Conservation (phyloP, 1,140 invertebrate genomes). For the Anoplophora glabripennis region DNA sequence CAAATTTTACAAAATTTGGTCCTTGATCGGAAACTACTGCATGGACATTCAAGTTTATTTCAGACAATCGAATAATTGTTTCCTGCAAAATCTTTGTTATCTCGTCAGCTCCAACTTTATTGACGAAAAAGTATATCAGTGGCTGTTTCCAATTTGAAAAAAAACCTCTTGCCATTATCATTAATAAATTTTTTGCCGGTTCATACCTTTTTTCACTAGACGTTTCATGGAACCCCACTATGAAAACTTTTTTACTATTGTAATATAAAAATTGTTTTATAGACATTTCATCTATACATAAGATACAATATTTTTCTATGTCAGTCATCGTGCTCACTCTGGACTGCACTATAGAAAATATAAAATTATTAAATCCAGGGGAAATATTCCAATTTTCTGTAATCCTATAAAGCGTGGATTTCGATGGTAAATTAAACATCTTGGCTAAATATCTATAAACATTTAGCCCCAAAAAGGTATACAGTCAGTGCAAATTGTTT, state of each 20-base stretch:
- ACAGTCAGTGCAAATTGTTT: too few species aligned
- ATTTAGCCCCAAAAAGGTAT: too few species aligned
- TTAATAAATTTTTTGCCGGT: slow-evolving; percentile 21
- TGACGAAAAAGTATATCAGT: slow-evolving; percentile 26
- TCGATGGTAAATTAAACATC: too few species aligned
- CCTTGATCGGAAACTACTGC: slow-evolving; percentile 26
- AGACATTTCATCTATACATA: slow-evolving; percentile 30
- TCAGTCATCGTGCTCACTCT: slow-evolving; percentile 6
- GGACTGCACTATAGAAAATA: slow-evolving; percentile 4
- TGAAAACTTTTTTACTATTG: slow-evolving; percentile 23
- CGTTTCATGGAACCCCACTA: slow-evolving; percentile 33
- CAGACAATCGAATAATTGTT: slow-evolving; percentile 25
- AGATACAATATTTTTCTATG: slow-evolving; percentile 18
- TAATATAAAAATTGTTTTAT: slow-evolving; percentile 21
- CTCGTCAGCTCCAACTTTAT: slow-evolving; percentile 17
- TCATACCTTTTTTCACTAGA: slow-evolving; percentile 22
- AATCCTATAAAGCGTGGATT: background rate
- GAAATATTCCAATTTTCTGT: background rate
- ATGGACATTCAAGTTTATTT: slow-evolving; percentile 30
- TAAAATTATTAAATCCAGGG: background rate
- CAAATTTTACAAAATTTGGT: slow-evolving; percentile 30
- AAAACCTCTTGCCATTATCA: slow-evolving; percentile 32
- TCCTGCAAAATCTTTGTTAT: slow-evolving; percentile 28
- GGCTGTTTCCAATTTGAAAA: slow-evolving; percentile 36
- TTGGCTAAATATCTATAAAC: too few species aligned